phyloP scores from a whole-genome alignment of 2,888 invertebrate genomes.

The Caenorhabditis sulstoni region DNA sequence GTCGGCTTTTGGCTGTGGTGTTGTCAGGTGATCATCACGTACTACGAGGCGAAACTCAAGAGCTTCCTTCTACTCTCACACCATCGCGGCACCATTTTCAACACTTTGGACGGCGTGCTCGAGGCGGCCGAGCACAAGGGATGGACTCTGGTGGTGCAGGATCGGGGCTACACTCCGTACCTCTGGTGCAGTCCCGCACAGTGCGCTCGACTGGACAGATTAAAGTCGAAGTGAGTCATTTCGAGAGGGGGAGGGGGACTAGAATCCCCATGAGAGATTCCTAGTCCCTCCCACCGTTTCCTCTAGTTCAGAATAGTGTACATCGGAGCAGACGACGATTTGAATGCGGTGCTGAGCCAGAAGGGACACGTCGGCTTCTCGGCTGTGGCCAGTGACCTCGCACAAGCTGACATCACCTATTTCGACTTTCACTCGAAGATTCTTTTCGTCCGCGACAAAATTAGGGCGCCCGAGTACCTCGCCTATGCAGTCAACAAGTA shows the following conservation, averaged over 20 bases:
- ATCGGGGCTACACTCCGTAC: constrained; percentile 62
- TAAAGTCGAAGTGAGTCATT: constrained; percentile 40
- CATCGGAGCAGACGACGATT: constrained; percentile 54
- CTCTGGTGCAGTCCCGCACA: constrained; percentile 58
- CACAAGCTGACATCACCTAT: constrained; percentile 46
- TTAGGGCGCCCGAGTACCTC: constrained; percentile 60
- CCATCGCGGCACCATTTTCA: constrained; percentile 62
- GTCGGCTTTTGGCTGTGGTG: constrained; percentile 54
- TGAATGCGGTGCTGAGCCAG: constrained; percentile 21
- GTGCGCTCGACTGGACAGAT: constrained; percentile 49
- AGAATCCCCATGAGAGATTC: too few species aligned
- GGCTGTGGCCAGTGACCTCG: constrained; percentile 58
- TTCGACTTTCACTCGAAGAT: constrained; percentile 47
- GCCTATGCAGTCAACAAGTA: constrained; percentile 64
- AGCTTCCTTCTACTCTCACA: constrained; percentile 64
- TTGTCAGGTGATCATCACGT: constrained; percentile 57
- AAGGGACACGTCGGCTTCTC: constrained; percentile 58
- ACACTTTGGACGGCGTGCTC: constrained; percentile 60
- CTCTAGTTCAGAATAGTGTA: constrained; percentile 30
- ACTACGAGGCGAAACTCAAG: constrained; percentile 62
- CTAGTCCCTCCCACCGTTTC: too few species aligned
- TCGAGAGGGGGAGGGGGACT: background rate
- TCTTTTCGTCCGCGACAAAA: constrained; percentile 59
- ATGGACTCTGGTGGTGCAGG: constrained; percentile 63
- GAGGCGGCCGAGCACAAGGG: constrained; percentile 60